A percentile compares a stretch with the other conserved stretches of the same genome.
Conservation (phyloP, 2,797 vertebrate species). For the Cuniculus paca region DNA sequence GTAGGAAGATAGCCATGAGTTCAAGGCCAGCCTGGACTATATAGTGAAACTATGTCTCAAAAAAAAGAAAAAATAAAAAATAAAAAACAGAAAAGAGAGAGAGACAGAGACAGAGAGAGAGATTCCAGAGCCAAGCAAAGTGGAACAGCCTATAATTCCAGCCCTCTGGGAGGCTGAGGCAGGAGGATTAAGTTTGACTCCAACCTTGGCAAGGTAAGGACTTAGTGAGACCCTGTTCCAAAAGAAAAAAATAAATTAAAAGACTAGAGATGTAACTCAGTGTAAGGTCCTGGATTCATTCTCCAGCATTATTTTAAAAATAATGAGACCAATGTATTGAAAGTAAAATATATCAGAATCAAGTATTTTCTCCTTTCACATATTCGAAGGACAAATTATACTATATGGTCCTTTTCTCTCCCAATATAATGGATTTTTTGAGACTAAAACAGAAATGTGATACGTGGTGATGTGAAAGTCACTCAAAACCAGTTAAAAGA, state of each 20-base stretch:
- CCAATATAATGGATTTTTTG: not conserved
- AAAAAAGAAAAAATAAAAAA: not conserved
- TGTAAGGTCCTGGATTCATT: not conserved
- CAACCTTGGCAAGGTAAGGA: not conserved
- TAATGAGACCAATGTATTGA: not conserved
- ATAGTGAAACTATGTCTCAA: not conserved
- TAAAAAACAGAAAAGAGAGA: not conserved
- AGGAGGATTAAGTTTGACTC: not conserved
- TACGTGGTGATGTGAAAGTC: not conserved
- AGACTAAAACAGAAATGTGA: not conserved
- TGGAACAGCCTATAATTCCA: not conserved
- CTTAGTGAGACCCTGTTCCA: not conserved
- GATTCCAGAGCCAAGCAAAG: not conserved
- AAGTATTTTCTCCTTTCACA: not conserved
- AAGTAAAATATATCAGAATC: not conserved
- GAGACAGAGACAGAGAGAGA: not conserved
- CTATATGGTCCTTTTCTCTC: not conserved
- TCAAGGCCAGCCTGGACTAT: not conserved
- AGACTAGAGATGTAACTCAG: not conserved
- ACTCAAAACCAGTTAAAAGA: slow-evolving; percentile 16
- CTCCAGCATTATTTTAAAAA: not conserved
- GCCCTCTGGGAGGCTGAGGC: not conserved
- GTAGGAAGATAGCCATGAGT: not conserved
- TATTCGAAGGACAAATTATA: not conserved
- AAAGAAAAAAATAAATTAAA: not conserved